These are phyloP conservation scores for Cryptotermes secundus DNA, from an alignment of 1,140 invertebrate genomes.

Conservation along the genomic window DNA sequence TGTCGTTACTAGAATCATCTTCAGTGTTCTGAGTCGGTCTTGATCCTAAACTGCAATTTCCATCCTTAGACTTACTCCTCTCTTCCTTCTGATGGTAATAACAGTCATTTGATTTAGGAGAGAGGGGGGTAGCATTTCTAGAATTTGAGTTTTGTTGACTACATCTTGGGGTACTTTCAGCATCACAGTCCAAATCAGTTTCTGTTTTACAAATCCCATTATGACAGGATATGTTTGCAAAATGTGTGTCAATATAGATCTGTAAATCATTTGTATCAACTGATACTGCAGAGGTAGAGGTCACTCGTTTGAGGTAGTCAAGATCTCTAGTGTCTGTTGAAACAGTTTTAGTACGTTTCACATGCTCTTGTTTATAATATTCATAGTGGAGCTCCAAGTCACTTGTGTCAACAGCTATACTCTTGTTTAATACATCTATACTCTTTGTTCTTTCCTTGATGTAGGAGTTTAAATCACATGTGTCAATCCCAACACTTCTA, in stretches of 20 bases:
- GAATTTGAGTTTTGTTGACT: background rate
- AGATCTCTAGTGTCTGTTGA: slow-evolving; percentile 28
- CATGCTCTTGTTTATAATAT: slow-evolving; percentile 19
- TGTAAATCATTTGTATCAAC: slow-evolving; percentile 4
- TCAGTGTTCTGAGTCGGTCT: background rate
- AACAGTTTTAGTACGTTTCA: slow-evolving; percentile 25
- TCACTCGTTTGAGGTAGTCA: background rate
- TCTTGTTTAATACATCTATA: background rate
- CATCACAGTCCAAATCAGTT: background rate
- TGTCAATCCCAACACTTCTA: background rate
- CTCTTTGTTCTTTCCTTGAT: background rate
- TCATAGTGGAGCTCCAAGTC: slow-evolving; percentile 28
- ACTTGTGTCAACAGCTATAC: slow-evolving; percentile 25
- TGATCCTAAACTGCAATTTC: background rate
- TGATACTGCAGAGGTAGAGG: background rate
- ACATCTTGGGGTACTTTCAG: background rate
- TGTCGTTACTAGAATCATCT: background rate
- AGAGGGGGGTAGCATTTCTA: background rate
- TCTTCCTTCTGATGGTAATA: background rate
- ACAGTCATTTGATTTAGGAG: background rate
- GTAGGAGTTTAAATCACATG: background rate
- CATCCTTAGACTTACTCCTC: background rate
- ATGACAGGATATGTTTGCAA: background rate
- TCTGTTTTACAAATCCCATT: slow-evolving; percentile 5
- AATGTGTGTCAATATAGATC: background rate